Evolutionary conservation across 92 coral and sea anemone genomes (phyloP), one percentile per base, ranked within the genome.

Genomic region (Actinernus sp.): DNA sequence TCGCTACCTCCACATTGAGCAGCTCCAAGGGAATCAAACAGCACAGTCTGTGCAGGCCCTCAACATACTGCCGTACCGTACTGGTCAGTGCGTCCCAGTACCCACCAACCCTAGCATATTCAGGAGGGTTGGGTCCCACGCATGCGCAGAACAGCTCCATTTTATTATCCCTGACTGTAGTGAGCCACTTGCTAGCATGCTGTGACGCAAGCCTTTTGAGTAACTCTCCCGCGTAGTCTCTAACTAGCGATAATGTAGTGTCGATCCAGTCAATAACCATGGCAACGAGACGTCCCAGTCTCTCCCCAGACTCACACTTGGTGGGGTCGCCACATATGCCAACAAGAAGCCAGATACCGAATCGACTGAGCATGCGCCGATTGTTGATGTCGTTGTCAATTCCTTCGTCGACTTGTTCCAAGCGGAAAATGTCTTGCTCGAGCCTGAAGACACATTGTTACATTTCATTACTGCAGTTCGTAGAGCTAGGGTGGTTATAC

Each of bases 201-300:
- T 94, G 93, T 28, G 91, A 81, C 2, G 96, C 88, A 12, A 94
- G 84, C 18, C 52, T 82, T 60, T 94, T 92, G 32, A 94, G 73
- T 52, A 90, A 62, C 81, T 84, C 97, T 16, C 94, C 97, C 31
- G 87, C 93, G 18, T 85, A 86, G 71, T 94, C 91, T 40, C 88
- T 51, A 63, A 83, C 74, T 32, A 94, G 40, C 26, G 98, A 84
- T 17, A 94, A 78, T 55, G 91, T 84, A 23, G 97, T 83, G 63
- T 92, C 96, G 49, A 94, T 90, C 98, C 98, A 94, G 38, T 88
- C 90, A 43, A 94, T 69, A 26, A 88, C 93, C 87, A 94, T 92
- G 73, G 98, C 93, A 59, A 94, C 90, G 30, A 94, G 61, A 28
- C 96, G 83, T 19, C 98, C 98, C 26, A 94, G 75, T 52, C 97